Evolutionary conservation across 2,797 vertebrate species (phyloP).

Genomic region (Gymnocypris eckloni): DNA sequence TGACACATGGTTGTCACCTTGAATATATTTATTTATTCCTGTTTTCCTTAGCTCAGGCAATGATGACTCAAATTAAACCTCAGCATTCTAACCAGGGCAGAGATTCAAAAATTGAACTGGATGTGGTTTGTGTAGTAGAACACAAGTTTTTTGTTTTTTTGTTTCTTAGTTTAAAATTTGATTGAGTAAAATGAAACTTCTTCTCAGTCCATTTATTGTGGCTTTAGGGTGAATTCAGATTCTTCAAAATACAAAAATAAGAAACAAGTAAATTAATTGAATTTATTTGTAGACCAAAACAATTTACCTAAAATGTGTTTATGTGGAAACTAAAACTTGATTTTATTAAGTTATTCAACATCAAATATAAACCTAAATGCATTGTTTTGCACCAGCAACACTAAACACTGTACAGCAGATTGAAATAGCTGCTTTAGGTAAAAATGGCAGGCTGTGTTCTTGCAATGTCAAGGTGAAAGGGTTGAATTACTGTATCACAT

Average conservation of each 20-base stretch:
- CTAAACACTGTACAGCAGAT: not conserved
- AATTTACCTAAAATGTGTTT: not conserved
- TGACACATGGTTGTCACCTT: constrained; percentile 74
- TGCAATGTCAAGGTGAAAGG: not conserved
- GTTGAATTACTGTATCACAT: not conserved
- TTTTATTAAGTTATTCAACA: not conserved
- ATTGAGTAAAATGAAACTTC: not conserved
- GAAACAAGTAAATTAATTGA: not conserved
- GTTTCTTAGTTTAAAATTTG: not conserved
- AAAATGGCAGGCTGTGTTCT: not conserved
- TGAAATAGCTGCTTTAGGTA: not conserved
- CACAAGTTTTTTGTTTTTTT: not conserved
- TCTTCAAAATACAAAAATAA: not conserved
- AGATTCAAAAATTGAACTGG: constrained; percentile 20
- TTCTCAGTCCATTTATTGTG: not conserved
- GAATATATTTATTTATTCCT: constrained; percentile 78
- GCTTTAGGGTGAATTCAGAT: not conserved
- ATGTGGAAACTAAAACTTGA: not conserved
- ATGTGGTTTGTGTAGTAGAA: not conserved
- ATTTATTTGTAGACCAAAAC: not conserved
- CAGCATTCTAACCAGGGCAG: constrained; percentile 34
- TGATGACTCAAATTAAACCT: constrained; percentile 71
- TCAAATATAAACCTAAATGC: not conserved
- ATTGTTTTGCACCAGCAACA: not conserved
- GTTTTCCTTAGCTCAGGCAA: constrained; percentile 65